Evolutionary conservation across 2,888 invertebrate species (phyloP).

Genomic region (Cyrtodaria siliqua): DNA sequence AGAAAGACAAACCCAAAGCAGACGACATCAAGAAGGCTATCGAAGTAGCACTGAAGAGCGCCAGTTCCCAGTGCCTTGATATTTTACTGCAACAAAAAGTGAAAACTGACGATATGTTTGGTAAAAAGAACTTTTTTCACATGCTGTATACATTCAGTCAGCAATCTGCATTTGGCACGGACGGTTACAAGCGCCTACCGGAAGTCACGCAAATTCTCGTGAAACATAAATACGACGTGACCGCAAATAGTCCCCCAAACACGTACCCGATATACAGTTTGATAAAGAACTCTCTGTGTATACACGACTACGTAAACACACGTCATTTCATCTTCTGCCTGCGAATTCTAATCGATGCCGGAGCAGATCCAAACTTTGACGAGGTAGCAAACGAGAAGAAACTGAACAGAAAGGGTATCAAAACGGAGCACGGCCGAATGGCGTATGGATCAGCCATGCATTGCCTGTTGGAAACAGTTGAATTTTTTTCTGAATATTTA

Average conservation of each 20-base stretch:
- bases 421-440: conserved; percentile 63
- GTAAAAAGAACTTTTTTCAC: conserved; percentile 79
- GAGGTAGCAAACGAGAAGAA: conserved; percentile 68
- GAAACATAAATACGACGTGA: conserved; percentile 74
- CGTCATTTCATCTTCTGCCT: conserved; percentile 73
- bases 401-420: conserved; percentile 59
- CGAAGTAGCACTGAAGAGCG: conserved; percentile 70
- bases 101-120: conserved; percentile 69
- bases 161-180: conserved; percentile 53
- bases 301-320: conserved; percentile 72
- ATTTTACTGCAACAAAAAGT: conserved; percentile 70
- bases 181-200: conserved; percentile 68
- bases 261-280: conserved; percentile 81
- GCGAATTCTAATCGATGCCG: conserved; percentile 72
- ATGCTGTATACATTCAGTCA: conserved; percentile 76
- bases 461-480: conserved; percentile 74
- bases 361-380: conserved; percentile 81
- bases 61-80: conserved; percentile 73
- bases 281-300: conserved; percentile 74
- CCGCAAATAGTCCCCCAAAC: conserved; percentile 69
- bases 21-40: conserved; percentile 73
- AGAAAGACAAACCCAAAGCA: conserved; percentile 61
- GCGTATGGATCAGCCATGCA: conserved; percentile 74
- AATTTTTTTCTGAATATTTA: conserved; percentile 67
- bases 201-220: conserved; percentile 76